Evolutionary conservation across 1,140 invertebrate genomes (phyloP).

Genomic region (Bombus fervidus): DNA sequence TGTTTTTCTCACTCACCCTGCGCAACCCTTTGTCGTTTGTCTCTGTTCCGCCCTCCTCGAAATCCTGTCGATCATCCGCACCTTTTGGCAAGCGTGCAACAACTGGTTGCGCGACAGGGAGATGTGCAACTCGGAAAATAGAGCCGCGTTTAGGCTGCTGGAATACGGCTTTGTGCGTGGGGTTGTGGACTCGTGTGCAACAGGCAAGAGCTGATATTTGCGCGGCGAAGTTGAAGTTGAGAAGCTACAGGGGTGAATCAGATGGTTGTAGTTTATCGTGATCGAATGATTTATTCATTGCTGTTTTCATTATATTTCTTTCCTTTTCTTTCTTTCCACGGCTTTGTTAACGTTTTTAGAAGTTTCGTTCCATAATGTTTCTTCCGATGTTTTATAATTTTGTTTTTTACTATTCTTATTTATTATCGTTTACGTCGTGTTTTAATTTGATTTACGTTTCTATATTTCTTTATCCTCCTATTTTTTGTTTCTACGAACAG

Average conservation of each 20-base stretch:
- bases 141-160: background rate
- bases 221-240: background rate
- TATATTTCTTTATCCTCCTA: too few relatives aligned
- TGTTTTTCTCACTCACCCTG: slow-evolving; percentile 26
- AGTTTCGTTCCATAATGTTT: too few relatives aligned
- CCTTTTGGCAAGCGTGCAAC: slow-evolving; percentile 10
- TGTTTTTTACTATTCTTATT: too few relatives aligned
- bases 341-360: too few relatives aligned
- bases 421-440: too few relatives aligned
- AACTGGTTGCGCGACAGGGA: background rate
- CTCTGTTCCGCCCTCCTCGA: background rate
- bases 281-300: background rate
- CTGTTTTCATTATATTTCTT: background rate
- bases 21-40: background rate
- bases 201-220: background rate
- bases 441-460: too few relatives aligned
- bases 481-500: too few relatives aligned
- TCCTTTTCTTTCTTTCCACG: too few relatives aligned
- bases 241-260: background rate
- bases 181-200: background rate
- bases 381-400: too few relatives aligned
- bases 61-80: slow-evolving; percentile 44
- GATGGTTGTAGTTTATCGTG: background rate
- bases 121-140: background rate
- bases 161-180: background rate